These are phyloP conservation scores for Brenthis daphne DNA, from an alignment of 2,888 invertebrate genomes.

Conservation along the genomic window DNA sequence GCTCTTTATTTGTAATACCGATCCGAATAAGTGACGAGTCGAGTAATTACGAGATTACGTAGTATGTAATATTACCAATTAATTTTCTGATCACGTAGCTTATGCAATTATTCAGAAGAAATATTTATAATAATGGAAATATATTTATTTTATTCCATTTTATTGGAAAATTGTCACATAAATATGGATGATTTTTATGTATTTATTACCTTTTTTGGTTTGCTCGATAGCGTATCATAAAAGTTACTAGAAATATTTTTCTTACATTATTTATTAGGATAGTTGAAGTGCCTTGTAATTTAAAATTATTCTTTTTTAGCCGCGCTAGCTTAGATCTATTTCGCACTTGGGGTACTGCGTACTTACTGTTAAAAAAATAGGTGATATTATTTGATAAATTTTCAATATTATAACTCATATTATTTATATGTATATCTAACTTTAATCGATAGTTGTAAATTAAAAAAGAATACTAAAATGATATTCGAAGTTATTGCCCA, in stretches of 20 bases:
- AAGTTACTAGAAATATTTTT: constrained; percentile 3
- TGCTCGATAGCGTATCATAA: constrained; percentile 6
- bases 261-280: neutral
- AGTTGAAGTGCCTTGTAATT: neutral
- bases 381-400: too few relatives aligned
- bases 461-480: too few relatives aligned
- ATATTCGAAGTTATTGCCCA: too few relatives aligned
- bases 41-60: constrained; percentile 23
- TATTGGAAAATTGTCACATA: constrained; percentile 29
- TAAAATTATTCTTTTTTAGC: too few relatives aligned
- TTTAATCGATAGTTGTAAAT: too few relatives aligned
- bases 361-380: too few relatives aligned
- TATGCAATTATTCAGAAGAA: constrained; percentile 17
- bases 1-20: constrained; percentile 35
- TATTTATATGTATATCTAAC: too few relatives aligned
- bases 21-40: constrained; percentile 24
- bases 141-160: constrained; percentile 15
- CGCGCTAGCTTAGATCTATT: too few relatives aligned
- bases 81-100: constrained; percentile 13
- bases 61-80: constrained; percentile 1
- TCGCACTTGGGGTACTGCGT: too few relatives aligned
- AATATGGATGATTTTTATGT: constrained; percentile 32
- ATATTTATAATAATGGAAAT: constrained; percentile 20
- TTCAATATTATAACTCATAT: too few relatives aligned
- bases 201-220: constrained; percentile 22